These are phyloP conservation scores for Altica lythri DNA, from an alignment of 2,888 invertebrate genomes.

Conservation along the genomic window DNA sequence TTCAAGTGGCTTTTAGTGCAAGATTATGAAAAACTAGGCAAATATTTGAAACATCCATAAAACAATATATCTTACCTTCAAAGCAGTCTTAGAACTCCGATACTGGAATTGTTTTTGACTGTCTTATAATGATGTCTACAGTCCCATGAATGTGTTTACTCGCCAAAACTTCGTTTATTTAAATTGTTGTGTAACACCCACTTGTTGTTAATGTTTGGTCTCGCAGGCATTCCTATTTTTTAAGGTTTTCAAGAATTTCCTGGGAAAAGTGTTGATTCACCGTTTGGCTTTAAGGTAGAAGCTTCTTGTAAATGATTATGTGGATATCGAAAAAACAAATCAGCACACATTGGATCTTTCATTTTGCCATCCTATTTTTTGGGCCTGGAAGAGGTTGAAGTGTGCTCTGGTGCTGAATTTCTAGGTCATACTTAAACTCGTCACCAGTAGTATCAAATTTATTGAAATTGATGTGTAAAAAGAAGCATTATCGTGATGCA, in stretches of 20 bases:
- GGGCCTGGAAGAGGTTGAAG: not conserved
- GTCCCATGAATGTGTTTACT: not conserved
- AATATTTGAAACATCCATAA: too few relatives aligned
- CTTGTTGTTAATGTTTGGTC: conserved; percentile 15
- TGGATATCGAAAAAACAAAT: conserved; percentile 27
- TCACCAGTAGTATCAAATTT: too few relatives aligned
- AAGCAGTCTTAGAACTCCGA: too few relatives aligned
- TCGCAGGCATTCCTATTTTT: conserved; percentile 9
- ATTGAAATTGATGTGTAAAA: too few relatives aligned
- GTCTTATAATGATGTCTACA: too few relatives aligned
- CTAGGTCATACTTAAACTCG: not conserved
- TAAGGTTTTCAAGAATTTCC: conserved; percentile 16
- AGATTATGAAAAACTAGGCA: too few relatives aligned
- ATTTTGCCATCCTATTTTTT: conserved; percentile 5
- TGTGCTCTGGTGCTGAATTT: too few relatives aligned
- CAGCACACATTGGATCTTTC: too few relatives aligned
- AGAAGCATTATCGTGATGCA: too few relatives aligned
- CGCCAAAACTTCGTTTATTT: conserved; percentile 16
- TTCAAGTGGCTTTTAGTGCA: too few relatives aligned
- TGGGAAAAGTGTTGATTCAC: conserved; percentile 19
- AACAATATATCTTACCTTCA: too few relatives aligned
- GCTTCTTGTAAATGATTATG: conserved; percentile 33
- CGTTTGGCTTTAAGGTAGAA: conserved; percentile 21
- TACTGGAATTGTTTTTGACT: too few relatives aligned
- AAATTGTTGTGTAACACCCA: conserved; percentile 22